Evolutionary conservation across 2,888 invertebrate species (phyloP).

Genomic region (Drosophila robusta): DNA sequence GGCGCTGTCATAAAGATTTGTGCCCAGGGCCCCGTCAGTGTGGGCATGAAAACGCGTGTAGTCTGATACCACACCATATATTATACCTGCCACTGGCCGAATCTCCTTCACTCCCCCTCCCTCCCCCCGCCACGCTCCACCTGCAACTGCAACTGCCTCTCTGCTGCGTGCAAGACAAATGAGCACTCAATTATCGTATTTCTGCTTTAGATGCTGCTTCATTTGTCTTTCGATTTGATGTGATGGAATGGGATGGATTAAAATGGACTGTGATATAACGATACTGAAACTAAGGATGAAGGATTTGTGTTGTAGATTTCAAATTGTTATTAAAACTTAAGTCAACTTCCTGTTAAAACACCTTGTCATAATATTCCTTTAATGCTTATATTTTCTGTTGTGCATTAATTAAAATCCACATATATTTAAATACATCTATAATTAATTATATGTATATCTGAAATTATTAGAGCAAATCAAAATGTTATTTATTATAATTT

Average conservation of each 20-base stretch:
- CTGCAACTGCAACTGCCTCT: conserved; percentile 43
- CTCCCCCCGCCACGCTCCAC: not conserved
- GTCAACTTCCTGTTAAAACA: too few species aligned
- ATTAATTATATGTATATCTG: too few species aligned
- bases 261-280: conserved; percentile 5
- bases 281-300: not conserved
- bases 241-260: conserved; percentile 46
- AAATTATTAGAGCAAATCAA: too few species aligned
- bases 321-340: too few species aligned
- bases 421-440: too few species aligned
- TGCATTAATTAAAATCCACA: too few species aligned
- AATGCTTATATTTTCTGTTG: too few species aligned
- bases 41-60: conserved; percentile 71
- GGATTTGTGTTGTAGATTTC: not conserved
- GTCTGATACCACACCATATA: conserved; percentile 60
- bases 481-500: too few species aligned
- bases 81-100: conserved; percentile 67
- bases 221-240: conserved; percentile 66
- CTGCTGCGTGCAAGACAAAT: conserved; percentile 74
- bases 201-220: conserved; percentile 75
- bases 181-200: conserved; percentile 80
- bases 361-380: too few species aligned
- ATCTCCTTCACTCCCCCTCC: conserved; percentile 32
- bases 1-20: conserved; percentile 74
- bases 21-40: conserved; percentile 60